A percentile compares a stretch with the other conserved stretches of the same genome.
These are phyloP conservation scores for Frankliniella intonsa DNA, from an alignment of 2,888 invertebrate genomes.

Conservation along the genomic window DNA sequence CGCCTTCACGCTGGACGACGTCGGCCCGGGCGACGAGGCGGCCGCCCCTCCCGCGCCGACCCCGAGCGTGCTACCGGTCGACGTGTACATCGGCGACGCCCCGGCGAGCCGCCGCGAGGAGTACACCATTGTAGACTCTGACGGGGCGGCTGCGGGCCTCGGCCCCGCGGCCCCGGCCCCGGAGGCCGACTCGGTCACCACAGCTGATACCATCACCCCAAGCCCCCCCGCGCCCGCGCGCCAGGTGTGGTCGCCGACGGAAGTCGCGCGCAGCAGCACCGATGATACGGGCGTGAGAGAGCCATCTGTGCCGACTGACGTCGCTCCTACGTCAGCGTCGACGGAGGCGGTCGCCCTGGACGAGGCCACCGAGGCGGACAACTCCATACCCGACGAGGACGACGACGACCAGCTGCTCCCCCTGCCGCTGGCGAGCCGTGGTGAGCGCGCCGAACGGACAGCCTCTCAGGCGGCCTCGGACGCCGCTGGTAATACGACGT, in stretches of 20 bases:
- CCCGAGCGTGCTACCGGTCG: neutral
- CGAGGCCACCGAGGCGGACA: neutral
- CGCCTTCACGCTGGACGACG: slow-evolving; percentile 1
- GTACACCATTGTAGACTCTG: neutral
- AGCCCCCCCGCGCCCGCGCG: no score
- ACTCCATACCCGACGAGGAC: slow-evolving; percentile 1
- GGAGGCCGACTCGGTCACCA: no score
- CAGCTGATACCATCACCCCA: no score
- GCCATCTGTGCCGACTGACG: no score
- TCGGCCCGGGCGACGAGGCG: neutral
- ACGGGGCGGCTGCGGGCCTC: neutral
- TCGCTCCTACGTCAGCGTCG: neutral
- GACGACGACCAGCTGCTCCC: neutral
- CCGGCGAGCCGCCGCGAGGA: neutral
- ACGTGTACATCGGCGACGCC: neutral
- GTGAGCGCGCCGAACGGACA: neutral
- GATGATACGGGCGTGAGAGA: no score
- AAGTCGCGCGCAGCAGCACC: neutral
- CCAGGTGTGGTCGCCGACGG: no score
- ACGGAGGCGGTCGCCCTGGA: neutral
- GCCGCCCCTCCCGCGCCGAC: neutral
- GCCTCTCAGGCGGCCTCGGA: neutral
- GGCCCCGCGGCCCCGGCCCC: no score
- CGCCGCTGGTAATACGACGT: neutral
- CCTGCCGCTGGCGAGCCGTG: neutral